A percentile compares a stretch with the other conserved stretches of the same genome.
Conservation (phyloP, 2,113 vertebrate genomes). For the Nannospalax galili region DNA sequence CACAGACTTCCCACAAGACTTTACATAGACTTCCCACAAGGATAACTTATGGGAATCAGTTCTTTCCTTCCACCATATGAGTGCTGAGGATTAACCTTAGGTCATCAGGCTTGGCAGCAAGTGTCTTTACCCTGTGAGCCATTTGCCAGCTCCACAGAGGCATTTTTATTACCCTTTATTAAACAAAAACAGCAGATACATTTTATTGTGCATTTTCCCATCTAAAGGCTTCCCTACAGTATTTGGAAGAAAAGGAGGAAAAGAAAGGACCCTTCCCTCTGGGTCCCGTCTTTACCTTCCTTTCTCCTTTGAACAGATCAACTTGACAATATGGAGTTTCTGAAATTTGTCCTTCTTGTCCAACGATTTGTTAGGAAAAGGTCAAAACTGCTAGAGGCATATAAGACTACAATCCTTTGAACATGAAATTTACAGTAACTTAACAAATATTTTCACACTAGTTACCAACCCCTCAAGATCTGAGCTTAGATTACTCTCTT, state of each 20-base stretch:
- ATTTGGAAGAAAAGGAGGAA: not conserved
- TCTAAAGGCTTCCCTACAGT: not conserved
- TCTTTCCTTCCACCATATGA: not conserved
- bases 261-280: not conserved
- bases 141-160: not conserved
- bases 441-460: not conserved
- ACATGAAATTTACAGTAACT: not conserved
- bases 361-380: not conserved
- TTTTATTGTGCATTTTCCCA: not conserved
- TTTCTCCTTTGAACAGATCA: not conserved
- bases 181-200: not conserved
- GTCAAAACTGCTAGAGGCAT: not conserved
- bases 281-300: not conserved
- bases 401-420: not conserved
- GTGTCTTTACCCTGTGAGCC: not conserved
- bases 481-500: not conserved
- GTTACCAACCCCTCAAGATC: not conserved
- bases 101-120: not conserved
- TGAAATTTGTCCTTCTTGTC: not conserved
- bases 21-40: too few relatives aligned
- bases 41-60: not conserved
- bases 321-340: not conserved
- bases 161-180: not conserved
- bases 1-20: too few relatives aligned
- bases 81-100: not conserved